phyloP scores from a whole-genome alignment of 2,113 vertebrate species.

The Pongo pygmaeus region DNA sequence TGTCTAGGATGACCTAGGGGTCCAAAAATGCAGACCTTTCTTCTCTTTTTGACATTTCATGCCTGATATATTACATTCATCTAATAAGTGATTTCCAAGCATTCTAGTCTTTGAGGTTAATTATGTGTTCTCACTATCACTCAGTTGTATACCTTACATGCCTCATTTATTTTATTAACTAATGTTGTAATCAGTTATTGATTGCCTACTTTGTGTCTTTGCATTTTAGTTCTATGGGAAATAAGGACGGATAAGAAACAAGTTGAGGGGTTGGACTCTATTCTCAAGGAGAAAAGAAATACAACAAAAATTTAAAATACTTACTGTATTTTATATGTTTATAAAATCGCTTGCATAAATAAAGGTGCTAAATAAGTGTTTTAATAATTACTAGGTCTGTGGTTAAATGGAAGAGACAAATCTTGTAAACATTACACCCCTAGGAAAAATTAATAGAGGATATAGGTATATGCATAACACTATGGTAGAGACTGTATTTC shows the following conservation, averaged over 20 bases:
- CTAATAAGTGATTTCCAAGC: background rate
- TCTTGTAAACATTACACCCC: background rate
- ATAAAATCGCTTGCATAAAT: background rate
- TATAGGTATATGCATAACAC: background rate
- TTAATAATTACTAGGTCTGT: background rate
- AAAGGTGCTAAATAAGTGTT: background rate
- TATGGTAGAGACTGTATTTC: background rate
- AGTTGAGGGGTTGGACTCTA: background rate
- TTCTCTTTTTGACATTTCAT: background rate
- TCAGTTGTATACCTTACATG: background rate
- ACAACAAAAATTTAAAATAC: background rate
- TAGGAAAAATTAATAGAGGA: background rate
- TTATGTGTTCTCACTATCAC: background rate
- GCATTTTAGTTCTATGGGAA: background rate
- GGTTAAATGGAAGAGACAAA: background rate
- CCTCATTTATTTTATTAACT: background rate
- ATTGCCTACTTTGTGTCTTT: background rate
- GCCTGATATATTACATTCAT: background rate
- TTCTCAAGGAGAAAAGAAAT: background rate
- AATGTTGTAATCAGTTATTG: background rate
- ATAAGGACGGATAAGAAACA: background rate
- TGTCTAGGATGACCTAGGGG: background rate
- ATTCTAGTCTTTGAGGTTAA: background rate
- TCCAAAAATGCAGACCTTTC: background rate
- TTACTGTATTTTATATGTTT: background rate